Evolutionary conservation across 2,888 invertebrate genomes (phyloP), one percentile per base, ranked within the genome.

Genomic region (Polyommatus icarus): DNA sequence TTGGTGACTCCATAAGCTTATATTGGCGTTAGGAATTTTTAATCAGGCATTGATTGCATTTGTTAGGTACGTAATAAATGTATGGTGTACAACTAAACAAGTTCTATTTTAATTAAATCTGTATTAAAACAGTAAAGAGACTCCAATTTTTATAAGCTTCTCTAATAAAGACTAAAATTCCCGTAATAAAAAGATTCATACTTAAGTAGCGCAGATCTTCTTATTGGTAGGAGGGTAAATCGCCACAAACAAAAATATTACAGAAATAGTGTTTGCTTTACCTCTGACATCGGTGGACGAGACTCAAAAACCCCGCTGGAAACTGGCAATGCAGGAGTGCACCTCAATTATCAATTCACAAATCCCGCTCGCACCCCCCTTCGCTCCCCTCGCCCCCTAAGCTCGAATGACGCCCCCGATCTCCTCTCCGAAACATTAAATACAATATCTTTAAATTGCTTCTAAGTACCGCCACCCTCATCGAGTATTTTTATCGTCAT

Each of bases 361-460:
- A 87, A 90, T 87, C 88, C 89, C 84, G 84, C 85, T 85, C 87
- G 84, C 83, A 84, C 84, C 83, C 81, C 82, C 87, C 85, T 82
- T 83, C 84, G 84, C 84, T 82, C 82, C 83, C 82, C 83, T 83
- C 79, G 81, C 83, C 83, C 80, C 85, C 82, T 80, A 81, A 83
- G 82, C 82, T 81, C 81, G 81, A 79, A 81, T 81, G 82, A 84
- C 82, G 80, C 83, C 83, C 83, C 86, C 88, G 86, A 83, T 83
- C 85, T 82, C 83, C 84, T 85, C 84, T 84, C 80, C 86, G 84
- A 84, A 89, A 90, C 91, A 90, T 93, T 93, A 93, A 93, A 92
- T 91, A 92, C 92, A 92, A 91, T 93, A 92, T 92, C 92, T 91
- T 90, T 88, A 92, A 93, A 93, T 93, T 92, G 91, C 89, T 91